Evolutionary conservation across 1,140 invertebrate species (phyloP).

Genomic region (Drosophila grimshawi): DNA sequence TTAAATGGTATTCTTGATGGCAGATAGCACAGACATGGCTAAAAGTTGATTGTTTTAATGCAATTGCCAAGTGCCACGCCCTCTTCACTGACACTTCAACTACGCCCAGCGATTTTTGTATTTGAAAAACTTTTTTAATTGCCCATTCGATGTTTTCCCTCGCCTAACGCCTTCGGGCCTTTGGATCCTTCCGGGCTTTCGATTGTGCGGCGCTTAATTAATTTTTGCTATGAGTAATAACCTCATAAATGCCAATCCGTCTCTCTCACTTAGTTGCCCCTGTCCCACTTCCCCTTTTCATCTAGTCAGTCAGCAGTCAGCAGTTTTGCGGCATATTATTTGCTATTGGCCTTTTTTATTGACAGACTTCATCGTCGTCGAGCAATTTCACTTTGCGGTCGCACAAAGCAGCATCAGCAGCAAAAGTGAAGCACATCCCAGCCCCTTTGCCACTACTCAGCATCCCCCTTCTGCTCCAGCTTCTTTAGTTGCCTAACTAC

Average conservation of each 20-base stretch:
- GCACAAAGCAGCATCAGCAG: conserved; percentile 31
- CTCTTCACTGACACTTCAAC: conserved; percentile 4
- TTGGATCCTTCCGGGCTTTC: neutral
- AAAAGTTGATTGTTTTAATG: conserved; percentile 39
- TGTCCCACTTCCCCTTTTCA: neutral
- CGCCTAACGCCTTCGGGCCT: too few relatives aligned
- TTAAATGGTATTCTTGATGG: conserved; percentile 2
- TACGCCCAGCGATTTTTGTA: conserved; percentile 3
- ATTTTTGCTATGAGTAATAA: conserved; percentile 63
- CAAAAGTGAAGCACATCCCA: conserved; percentile 11
- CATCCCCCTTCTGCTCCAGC: neutral
- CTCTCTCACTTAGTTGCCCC: neutral
- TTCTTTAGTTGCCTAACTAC: neutral
- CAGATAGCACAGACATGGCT: neutral
- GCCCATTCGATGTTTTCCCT: conserved; percentile 51
- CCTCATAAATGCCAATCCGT: conserved; percentile 67
- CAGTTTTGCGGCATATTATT: conserved; percentile 70
- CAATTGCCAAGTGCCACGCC: conserved; percentile 33
- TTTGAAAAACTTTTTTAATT: conserved; percentile 69
- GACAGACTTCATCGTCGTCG: conserved; percentile 58
- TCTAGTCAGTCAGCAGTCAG: conserved; percentile 32
- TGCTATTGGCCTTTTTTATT: conserved; percentile 69
- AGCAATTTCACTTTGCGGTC: conserved; percentile 76
- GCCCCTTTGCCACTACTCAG: neutral
- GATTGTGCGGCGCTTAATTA: conserved; percentile 64